Evolutionary conservation across 2,113 vertebrate species (phyloP).

Genomic region (Epinephelus moara): DNA sequence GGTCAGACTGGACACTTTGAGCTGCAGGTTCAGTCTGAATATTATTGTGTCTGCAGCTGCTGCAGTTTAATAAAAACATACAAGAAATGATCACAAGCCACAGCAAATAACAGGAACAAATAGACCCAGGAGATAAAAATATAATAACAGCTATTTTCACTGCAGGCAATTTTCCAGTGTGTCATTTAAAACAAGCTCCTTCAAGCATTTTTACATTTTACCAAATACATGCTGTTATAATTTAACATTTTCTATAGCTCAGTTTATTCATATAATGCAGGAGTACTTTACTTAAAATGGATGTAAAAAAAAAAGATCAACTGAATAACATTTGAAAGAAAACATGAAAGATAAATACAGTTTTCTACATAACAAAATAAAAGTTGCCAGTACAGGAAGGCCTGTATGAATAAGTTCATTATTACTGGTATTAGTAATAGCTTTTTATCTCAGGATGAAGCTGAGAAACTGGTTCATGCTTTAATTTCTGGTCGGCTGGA

Average conservation of each 20-base stretch:
- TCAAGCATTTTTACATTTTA: neutral
- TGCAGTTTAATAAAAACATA: neutral
- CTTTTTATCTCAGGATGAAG: no score
- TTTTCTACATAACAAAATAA: no score
- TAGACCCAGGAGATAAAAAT: neutral
- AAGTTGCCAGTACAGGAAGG: no score
- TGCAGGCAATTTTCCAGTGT: neutral
- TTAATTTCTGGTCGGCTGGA: no score
- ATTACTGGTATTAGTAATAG: no score
- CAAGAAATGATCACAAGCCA: slow-evolving; percentile 12
- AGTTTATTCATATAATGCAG: neutral
- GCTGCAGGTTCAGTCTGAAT: neutral
- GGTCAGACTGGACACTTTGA: slow-evolving; percentile 33
- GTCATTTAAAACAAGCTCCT: neutral
- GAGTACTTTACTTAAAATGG: neutral
- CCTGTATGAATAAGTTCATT: no score
- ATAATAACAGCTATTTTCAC: slow-evolving; percentile 24
- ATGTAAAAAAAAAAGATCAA: neutral
- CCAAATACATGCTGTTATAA: neutral
- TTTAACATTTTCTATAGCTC: neutral
- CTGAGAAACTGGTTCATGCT: no score
- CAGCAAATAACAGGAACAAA: slow-evolving; percentile 3
- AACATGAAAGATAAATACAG: no score
- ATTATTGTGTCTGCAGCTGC: neutral
- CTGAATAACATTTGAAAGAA: no score